Percentiles rank a stretch among this genome's conserved stretches.
phyloP scores from a whole-genome alignment of 1,140 invertebrate species.

The Nylanderia fulva region DNA sequence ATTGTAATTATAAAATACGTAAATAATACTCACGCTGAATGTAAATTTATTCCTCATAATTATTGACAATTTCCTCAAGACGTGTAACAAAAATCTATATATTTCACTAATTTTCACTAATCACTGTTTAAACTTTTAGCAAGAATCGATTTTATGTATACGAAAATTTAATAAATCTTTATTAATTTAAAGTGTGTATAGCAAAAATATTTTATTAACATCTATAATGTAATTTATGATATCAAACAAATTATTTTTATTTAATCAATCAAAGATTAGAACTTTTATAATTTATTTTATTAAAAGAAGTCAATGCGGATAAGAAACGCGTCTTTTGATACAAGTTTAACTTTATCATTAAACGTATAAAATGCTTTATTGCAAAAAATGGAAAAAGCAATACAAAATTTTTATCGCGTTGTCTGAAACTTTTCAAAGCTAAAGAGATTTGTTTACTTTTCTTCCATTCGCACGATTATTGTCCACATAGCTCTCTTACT shows the following conservation, averaged over 20 bases:
- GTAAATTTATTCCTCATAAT: constrained; percentile 79
- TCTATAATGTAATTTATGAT: background rate
- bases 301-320: background rate
- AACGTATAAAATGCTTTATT: background rate
- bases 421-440: background rate
- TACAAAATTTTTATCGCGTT: constrained; percentile 14
- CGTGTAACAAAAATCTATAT: background rate
- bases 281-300: background rate
- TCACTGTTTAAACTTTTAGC: background rate
- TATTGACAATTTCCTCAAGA: constrained; percentile 5
- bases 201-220: background rate
- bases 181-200: background rate
- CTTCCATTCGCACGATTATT: constrained; percentile 48
- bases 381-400: no score
- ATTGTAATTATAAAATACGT: background rate
- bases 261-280: background rate
- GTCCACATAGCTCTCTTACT: background rate
- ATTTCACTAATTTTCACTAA: background rate
- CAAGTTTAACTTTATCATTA: background rate
- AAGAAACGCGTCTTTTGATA: background rate
- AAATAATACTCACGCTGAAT: constrained; percentile 74
- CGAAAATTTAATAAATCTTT: background rate
- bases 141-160: background rate
- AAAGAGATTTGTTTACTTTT: background rate
- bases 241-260: background rate